phyloP scores from a whole-genome alignment of 2,797 vertebrate genomes.

The Petrocephalus schoutedeni region DNA sequence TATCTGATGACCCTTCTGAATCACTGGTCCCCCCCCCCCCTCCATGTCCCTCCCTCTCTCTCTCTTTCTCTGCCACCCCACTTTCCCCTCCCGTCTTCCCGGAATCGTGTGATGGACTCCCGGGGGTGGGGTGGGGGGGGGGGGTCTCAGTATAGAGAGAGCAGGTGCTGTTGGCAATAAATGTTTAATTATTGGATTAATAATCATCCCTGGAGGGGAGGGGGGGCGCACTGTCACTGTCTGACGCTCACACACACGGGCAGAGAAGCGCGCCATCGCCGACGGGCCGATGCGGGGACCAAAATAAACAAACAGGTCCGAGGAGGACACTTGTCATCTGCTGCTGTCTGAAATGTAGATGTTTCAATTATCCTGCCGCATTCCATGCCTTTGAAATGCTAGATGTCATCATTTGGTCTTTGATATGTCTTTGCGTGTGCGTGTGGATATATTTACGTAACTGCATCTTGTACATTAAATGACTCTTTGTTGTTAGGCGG shows the following conservation, averaged over 20 bases:
- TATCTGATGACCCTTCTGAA: conserved; percentile 67
- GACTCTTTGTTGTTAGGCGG: background rate
- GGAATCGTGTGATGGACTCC: conserved; percentile 58
- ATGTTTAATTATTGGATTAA: conserved; percentile 91
- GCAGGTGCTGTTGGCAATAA: conserved; percentile 86
- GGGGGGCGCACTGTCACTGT: conserved; percentile 51
- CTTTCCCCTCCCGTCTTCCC: conserved; percentile 34
- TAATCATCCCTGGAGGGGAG: conserved; percentile 69
- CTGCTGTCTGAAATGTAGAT: conserved; percentile 31
- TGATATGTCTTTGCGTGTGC: background rate
- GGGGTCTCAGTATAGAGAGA: conserved; percentile 58
- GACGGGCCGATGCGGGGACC: background rate
- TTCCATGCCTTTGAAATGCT: background rate
- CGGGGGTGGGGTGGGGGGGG: conserved; percentile 37
- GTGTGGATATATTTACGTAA: background rate
- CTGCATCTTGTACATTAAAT: background rate
- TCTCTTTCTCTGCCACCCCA: conserved; percentile 27
- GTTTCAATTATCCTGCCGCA: conserved; percentile 35
- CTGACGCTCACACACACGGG: conserved; percentile 27
- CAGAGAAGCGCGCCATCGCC: conserved; percentile 19
- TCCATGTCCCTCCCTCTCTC: conserved; percentile 31
- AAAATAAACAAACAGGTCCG: conserved; percentile 45
- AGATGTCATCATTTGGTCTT: background rate
- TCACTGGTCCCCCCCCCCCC: conserved; percentile 60
- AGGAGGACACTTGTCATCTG: conserved; percentile 36